Conservation (phyloP, 1,140 invertebrate genomes). For the Macrobrachium nipponense region DNA sequence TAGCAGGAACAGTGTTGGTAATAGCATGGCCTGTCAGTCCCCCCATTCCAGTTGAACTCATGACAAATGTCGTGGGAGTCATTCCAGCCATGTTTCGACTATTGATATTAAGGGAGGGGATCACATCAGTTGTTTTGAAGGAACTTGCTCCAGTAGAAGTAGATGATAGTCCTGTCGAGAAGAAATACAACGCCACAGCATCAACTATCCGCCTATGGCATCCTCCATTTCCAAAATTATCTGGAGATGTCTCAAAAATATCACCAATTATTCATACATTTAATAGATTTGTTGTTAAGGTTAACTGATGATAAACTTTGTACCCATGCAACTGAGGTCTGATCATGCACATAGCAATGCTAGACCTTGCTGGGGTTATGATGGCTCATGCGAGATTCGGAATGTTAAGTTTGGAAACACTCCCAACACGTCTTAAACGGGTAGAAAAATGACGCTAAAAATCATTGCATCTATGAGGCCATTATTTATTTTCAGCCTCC, state of each 20-base stretch:
- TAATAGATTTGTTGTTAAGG: not conserved
- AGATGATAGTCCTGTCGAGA: conserved; percentile 35
- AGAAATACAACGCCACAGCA: conserved; percentile 23
- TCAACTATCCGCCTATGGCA: not conserved
- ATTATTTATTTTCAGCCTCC: not conserved
- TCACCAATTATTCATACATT: conserved; percentile 12
- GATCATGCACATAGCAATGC: conserved; percentile 40
- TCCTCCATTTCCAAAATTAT: too few relatives aligned
- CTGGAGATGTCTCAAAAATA: not conserved
- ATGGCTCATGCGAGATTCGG: conserved; percentile 32
- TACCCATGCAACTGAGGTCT: conserved; percentile 46
- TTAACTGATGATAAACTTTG: conserved; percentile 9
- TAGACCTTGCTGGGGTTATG: conserved; percentile 22
- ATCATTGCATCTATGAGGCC: conserved; percentile 23
- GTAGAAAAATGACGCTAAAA: conserved; percentile 27
- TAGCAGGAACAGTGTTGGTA: conserved; percentile 52
- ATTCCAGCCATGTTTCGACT: too few relatives aligned
- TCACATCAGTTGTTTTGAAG: conserved; percentile 41
- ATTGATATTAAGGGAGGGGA: conserved; percentile 18
- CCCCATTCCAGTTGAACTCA: not conserved
- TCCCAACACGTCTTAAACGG: conserved; percentile 24
- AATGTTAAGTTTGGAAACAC: not conserved
- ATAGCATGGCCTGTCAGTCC: conserved; percentile 21
- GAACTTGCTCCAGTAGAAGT: conserved; percentile 30
- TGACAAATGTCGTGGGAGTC: too few relatives aligned